These are phyloP conservation scores for Urocolius indicus DNA, from an alignment of 2,113 vertebrate genomes.

Conservation along the genomic window DNA sequence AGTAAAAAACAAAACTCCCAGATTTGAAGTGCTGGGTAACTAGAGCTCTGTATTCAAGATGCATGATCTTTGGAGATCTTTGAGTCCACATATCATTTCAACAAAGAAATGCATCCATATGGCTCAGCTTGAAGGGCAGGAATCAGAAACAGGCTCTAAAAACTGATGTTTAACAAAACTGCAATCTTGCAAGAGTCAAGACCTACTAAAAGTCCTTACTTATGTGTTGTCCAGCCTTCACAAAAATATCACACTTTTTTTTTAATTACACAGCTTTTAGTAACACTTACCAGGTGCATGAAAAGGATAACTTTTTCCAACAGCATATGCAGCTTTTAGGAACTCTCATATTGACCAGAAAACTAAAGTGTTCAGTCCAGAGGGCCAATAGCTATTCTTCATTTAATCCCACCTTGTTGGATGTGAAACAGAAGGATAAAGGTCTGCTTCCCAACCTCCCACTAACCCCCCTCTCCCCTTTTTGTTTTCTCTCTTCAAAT, in stretches of 20 bases:
- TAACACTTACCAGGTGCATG: not conserved
- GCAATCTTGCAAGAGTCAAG: not conserved
- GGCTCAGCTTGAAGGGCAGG: not conserved
- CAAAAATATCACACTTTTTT: not conserved
- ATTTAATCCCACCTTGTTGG: not conserved
- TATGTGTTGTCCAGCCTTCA: not conserved
- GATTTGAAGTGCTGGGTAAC: not conserved
- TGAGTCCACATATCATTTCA: not conserved
- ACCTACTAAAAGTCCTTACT: not conserved
- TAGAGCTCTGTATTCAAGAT: not conserved
- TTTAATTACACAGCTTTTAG: too few relatives aligned
- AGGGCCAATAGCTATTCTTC: not conserved
- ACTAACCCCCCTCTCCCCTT: rapidly evolving
- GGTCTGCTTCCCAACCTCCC: too few relatives aligned
- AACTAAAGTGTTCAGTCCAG: not conserved
- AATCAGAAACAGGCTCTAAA: not conserved
- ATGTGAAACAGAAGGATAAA: not conserved
- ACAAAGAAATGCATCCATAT: not conserved
- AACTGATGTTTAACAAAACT: not conserved
- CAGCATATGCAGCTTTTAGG: not conserved
- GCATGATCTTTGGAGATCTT: not conserved
- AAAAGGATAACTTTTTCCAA: not conserved
- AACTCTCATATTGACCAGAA: not conserved
- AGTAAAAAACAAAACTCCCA: not conserved
- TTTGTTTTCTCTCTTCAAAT: not conserved